Evolutionary conservation across 2,113 vertebrate species (phyloP).

Genomic region (Phrynocephalus versicolor): DNA sequence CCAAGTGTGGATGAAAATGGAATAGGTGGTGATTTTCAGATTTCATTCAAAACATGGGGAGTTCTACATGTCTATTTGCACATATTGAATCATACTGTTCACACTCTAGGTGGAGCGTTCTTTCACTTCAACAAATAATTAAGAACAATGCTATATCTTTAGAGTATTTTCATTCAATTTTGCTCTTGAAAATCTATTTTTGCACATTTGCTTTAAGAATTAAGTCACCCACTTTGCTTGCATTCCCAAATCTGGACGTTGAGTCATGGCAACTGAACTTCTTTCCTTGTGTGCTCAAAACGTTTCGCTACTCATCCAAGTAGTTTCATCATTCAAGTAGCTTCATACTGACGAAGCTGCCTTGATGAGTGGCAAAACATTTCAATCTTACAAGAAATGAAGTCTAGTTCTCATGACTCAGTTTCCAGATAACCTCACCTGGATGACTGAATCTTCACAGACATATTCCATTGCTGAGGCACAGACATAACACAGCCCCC

Average conservation of each 20-base stretch:
- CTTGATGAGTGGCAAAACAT: no score
- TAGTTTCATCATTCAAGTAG: no score
- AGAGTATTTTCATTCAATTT: constrained; percentile 10
- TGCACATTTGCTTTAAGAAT: not conserved
- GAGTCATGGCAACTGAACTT: no score
- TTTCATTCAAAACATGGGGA: not conserved
- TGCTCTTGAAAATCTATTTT: not conserved
- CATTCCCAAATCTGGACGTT: constrained; percentile 20
- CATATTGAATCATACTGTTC: no score
- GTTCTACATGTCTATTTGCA: no score
- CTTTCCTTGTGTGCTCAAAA: no score
- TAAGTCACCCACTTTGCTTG: not conserved
- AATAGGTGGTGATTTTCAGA: not conserved
- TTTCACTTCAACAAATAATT: constrained; percentile 12
- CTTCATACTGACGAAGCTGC: no score
- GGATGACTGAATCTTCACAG: no score
- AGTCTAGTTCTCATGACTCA: no score
- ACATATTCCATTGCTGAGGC: not conserved
- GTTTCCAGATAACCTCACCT: no score
- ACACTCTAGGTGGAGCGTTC: not conserved
- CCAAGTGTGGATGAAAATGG: not conserved
- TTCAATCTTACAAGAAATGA: no score
- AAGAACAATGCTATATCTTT: not conserved
- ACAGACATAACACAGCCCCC: not conserved
- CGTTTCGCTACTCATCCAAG: no score